Percentiles rank a stretch among this genome's conserved stretches.
These are phyloP conservation scores for Muscicapa comitata DNA, from an alignment of 2,797 vertebrate species.

Conservation along the genomic window DNA sequence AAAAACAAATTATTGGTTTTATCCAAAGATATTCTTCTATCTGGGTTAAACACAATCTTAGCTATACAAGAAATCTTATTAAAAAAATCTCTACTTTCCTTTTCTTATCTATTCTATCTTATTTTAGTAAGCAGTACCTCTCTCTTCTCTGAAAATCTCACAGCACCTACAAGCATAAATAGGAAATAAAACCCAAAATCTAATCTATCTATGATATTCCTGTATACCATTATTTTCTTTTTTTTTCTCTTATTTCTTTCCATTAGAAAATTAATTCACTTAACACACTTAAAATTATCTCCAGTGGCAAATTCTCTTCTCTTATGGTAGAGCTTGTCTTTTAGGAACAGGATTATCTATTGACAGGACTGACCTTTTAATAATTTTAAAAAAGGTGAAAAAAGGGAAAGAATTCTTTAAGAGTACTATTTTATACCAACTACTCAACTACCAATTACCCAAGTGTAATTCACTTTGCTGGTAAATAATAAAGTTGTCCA, in stretches of 20 bases:
- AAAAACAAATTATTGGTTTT: conserved; percentile 3
- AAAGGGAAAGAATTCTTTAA: not conserved
- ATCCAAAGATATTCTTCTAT: not conserved
- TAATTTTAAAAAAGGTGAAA: not conserved
- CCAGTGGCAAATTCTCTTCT: not conserved
- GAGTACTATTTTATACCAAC: not conserved
- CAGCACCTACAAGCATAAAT: not conserved
- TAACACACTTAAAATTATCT: not conserved
- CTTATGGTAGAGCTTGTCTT: not conserved
- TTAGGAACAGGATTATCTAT: not conserved
- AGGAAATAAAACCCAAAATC: not conserved
- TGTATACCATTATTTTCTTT: not conserved
- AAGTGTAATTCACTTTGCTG: not conserved
- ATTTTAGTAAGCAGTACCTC: not conserved
- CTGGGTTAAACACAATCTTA: not conserved
- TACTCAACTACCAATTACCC: not conserved
- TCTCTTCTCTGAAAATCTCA: not conserved
- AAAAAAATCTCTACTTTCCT: not conserved
- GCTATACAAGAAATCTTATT: not conserved
- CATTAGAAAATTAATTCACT: conserved; percentile 7
- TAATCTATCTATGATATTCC: not conserved
- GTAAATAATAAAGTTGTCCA: not conserved
- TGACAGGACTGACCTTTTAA: not conserved
- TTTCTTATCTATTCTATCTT: not conserved
- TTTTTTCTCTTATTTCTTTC: not conserved